Conservation (phyloP, 2,888 invertebrate genomes). For the Keiferia lycopersicella region DNA sequence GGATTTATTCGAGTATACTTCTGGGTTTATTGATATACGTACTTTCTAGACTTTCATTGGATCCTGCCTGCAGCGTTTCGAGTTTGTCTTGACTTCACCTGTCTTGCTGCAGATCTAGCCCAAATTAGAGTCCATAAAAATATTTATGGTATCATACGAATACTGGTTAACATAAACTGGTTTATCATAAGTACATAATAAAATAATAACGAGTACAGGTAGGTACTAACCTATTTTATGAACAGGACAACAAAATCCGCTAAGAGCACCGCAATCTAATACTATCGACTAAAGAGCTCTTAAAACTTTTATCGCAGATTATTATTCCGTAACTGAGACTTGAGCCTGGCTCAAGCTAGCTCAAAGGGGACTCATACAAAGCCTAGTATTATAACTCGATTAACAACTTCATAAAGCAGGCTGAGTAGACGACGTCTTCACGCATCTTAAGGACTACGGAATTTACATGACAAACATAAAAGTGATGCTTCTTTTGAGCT, state of each 20-base stretch:
- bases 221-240: too few relatives aligned
- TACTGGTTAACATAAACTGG: too few relatives aligned
- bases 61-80: too few relatives aligned
- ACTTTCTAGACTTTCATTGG: too few relatives aligned
- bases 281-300: not conserved
- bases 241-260: not conserved
- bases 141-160: too few relatives aligned
- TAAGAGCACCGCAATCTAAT: not conserved
- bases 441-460: conserved; percentile 6
- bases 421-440: conserved; percentile 5
- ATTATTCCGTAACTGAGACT: not conserved
- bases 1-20: too few relatives aligned
- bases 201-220: too few relatives aligned
- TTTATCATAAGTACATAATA: too few relatives aligned
- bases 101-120: too few relatives aligned
- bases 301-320: conserved; percentile 7
- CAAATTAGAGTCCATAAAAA: too few relatives aligned
- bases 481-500: conserved; percentile 18
- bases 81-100: too few relatives aligned
- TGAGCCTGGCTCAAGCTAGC: conserved; percentile 3
- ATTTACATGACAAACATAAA: conserved; percentile 16
- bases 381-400: conserved; percentile 12
- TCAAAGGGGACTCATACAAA: conserved; percentile 18
- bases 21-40: too few relatives aligned
- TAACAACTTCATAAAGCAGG: conserved; percentile 13